Conservation (phyloP, 2,113 vertebrate species). For the Ophiodon elongatus region DNA sequence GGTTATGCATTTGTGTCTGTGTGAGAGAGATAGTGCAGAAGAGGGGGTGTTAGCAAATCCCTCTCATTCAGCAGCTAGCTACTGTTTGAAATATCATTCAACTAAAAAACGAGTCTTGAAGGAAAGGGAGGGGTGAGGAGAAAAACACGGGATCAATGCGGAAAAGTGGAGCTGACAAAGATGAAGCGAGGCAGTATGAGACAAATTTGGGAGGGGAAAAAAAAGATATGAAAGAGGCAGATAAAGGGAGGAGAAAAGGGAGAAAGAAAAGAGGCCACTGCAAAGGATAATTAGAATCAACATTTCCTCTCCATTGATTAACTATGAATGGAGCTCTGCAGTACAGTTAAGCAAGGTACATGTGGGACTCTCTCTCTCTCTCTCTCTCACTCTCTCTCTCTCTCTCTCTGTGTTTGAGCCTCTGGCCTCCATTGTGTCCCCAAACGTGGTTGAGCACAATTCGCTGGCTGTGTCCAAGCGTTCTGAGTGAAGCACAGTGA, state of each 20-base stretch:
- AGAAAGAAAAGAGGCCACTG: constrained; percentile 29
- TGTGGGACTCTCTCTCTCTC: constrained; percentile 3
- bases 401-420: background rate
- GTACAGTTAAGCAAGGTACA: constrained; percentile 26
- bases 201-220: constrained; percentile 13
- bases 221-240: constrained; percentile 4
- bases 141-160: constrained; percentile 16
- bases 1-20: constrained; percentile 18
- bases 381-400: background rate
- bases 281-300: constrained; percentile 48
- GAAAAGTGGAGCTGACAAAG: constrained; percentile 48
- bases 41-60: constrained; percentile 57
- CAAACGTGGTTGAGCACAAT: constrained; percentile 17
- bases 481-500: constrained; percentile 44
- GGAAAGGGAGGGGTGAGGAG: constrained; percentile 14
- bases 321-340: constrained; percentile 58
- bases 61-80: constrained; percentile 71
- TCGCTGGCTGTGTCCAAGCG: constrained; percentile 33
- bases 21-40: constrained; percentile 9
- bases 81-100: constrained; percentile 72
- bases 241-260: background rate
- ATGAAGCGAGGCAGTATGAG: constrained; percentile 27
- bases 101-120: constrained; percentile 36
- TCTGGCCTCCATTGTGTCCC: constrained; percentile 1
- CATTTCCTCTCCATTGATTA: constrained; percentile 58